Percentiles rank a stretch among this genome's conserved stretches.
These are phyloP conservation scores for Cisticola juncidis DNA, from an alignment of 2,113 vertebrate species.

Conservation along the genomic window DNA sequence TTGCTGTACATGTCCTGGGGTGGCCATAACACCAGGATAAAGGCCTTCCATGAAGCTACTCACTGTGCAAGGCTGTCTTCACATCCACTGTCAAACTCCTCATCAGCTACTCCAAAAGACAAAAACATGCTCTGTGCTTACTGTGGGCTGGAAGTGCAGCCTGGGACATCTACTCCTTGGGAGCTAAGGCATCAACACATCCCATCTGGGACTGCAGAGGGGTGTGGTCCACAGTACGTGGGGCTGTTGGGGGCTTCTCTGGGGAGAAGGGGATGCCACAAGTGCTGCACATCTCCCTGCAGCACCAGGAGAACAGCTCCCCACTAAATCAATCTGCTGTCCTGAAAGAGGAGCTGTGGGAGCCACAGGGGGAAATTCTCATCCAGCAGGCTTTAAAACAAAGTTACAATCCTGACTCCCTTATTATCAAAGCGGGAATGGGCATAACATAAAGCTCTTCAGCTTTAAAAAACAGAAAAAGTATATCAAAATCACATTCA, in stretches of 20 bases:
- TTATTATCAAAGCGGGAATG: background rate
- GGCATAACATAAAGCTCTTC: background rate
- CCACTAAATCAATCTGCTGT: background rate
- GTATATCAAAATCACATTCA: background rate
- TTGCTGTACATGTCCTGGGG: background rate
- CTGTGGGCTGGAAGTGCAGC: background rate
- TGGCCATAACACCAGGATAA: background rate
- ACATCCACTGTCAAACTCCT: background rate
- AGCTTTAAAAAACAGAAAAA: background rate
- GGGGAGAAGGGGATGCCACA: background rate
- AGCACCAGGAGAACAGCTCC: background rate
- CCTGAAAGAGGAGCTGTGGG: background rate
- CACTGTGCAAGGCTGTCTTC: background rate
- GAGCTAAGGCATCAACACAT: background rate
- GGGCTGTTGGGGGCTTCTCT: background rate
- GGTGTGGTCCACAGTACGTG: accelerated
- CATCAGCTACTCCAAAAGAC: background rate
- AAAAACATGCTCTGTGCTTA: background rate
- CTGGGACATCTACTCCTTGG: background rate
- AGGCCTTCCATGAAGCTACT: background rate
- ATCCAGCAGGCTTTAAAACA: background rate
- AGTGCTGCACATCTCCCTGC: background rate
- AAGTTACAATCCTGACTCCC: background rate
- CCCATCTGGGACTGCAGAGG: background rate
- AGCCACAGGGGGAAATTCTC: background rate